A percentile compares a stretch with the other conserved stretches of the same genome.
These are phyloP conservation scores for Drosophila suzukii DNA, from an alignment of 1,140 invertebrate genomes.

Conservation along the genomic window DNA sequence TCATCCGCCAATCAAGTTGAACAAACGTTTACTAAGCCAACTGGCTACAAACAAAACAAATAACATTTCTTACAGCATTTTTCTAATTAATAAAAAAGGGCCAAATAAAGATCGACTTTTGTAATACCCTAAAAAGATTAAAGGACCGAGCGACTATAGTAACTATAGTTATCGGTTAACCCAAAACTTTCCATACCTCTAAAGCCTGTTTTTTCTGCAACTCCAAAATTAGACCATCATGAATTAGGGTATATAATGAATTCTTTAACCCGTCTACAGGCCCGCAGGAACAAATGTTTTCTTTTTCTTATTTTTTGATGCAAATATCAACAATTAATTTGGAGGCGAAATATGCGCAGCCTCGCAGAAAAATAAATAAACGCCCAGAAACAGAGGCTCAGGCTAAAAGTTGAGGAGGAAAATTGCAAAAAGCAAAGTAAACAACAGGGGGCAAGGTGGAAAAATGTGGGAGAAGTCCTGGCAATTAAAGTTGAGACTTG, in stretches of 20 bases:
- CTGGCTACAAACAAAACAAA: conserved; percentile 41
- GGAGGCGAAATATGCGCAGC: conserved; percentile 55
- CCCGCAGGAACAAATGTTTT: conserved; percentile 39
- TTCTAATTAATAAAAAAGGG: conserved; percentile 36
- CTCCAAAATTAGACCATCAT: neutral
- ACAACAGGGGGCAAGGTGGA: conserved; percentile 21
- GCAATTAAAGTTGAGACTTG: conserved; percentile 44
- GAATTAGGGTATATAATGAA: neutral
- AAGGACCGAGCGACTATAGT: neutral
- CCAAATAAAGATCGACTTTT: too few relatives aligned
- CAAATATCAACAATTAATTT: conserved; percentile 64
- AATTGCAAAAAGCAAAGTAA: conserved; percentile 34
- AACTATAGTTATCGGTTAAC: too few relatives aligned
- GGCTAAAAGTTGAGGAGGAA: conserved; percentile 17
- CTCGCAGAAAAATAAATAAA: conserved; percentile 51
- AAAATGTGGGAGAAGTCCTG: conserved; percentile 5
- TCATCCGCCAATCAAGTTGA: conserved; percentile 16
- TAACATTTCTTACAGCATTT: conserved; percentile 43
- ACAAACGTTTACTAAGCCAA: conserved; percentile 49
- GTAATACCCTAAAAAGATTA: neutral
- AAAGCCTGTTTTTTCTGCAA: neutral
- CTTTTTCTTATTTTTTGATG: conserved; percentile 33
- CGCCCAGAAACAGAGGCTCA: neutral
- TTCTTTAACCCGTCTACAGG: conserved; percentile 24
- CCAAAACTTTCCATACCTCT: too few relatives aligned